Base-by-base conservation (phyloP, 2,113 vertebrate species). In the Pangasianodon hypophthalmus region DNA sequence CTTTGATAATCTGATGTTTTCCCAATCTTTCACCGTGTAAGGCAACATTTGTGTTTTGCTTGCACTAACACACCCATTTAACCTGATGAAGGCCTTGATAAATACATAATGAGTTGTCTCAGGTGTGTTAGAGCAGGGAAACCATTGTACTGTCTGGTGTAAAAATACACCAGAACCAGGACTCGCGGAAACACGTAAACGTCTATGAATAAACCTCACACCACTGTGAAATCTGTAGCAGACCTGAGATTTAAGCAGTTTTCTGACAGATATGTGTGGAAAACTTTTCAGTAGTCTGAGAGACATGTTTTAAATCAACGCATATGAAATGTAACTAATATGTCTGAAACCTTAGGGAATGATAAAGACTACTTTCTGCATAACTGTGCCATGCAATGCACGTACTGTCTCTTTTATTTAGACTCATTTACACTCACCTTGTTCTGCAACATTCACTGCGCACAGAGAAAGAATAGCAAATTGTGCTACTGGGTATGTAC, bases 381-480 rank as follows among this genome's bases (percentile, higher is more conserved):
- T n/a, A n/a, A 26, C 13, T 80, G 11, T 29, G 46, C 26, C 46
- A 50, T 29, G 16, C 81, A 21, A 8, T 14, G 46, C 48, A 14
- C 26, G 0, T 81, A 54, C 85, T 71, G n/a, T 81, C n/a, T 81
- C 37, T 48, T 54, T 84, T 37, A 67, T 71, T 90, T 54, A 41
- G 19, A 69, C 3, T 56, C 7, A 37, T 52, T 6, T 2, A 37
- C 8, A 2, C 86, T 41, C 32, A 21, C 32, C 64, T 41, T 73
- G 80, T 77, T 87, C 19, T 18, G 67, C 54, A 90, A 87, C 62
- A 81, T 86, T 86, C 60, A 50, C n/a, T 60, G 41, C 6, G 6
- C 73, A 46, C 56, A 81, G 50, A 48, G n/a, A 79, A 29, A 29
- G 32, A 54, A 54, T 11, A 48, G 41, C n/a, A 32, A 32, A 41